Percentiles rank a stretch among this genome's conserved stretches.
Evolutionary conservation across 2,888 invertebrate species (phyloP).

Genomic region (Mimas tiliae): DNA sequence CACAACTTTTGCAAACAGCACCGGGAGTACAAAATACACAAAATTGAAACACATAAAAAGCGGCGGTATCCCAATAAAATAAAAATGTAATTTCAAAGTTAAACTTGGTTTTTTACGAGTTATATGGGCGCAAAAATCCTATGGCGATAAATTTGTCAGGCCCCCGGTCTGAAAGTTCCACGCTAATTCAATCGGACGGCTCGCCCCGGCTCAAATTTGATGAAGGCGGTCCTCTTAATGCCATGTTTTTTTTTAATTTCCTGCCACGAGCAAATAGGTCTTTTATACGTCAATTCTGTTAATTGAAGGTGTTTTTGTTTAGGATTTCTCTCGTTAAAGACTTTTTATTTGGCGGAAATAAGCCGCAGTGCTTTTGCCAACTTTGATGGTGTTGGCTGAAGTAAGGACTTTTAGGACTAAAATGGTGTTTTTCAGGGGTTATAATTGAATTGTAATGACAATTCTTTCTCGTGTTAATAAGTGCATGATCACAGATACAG

Average conservation of each 20-base stretch:
- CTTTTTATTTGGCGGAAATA: slow-evolving; percentile 9
- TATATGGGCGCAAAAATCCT: slow-evolving; percentile 61
- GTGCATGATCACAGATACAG: no score
- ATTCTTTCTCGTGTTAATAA: no score
- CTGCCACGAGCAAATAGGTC: slow-evolving; percentile 34
- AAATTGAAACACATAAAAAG: slow-evolving; percentile 59
- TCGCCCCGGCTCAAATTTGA: slow-evolving; percentile 72
- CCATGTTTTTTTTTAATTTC: slow-evolving; percentile 50
- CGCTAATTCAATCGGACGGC: slow-evolving; percentile 80
- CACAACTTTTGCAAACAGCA: slow-evolving; percentile 40
- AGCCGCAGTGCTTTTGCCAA: background rate
- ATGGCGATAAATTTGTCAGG: slow-evolving; percentile 75
- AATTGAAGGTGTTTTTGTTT: slow-evolving; percentile 26
- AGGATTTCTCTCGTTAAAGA: background rate
- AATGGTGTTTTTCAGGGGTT: background rate
- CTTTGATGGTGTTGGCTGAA: background rate
- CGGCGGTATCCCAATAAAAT: slow-evolving; percentile 58
- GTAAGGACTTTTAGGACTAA: background rate
- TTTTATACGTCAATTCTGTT: slow-evolving; percentile 25
- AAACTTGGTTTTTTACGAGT: slow-evolving; percentile 65
- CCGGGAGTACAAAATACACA: slow-evolving; percentile 45
- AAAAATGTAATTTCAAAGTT: slow-evolving; percentile 67
- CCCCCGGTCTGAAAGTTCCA: slow-evolving; percentile 67
- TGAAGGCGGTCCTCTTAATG: slow-evolving; percentile 62
- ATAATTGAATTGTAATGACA: no score